Conservation (phyloP, 2,113 vertebrate genomes). For the Lonchura striata region DNA sequence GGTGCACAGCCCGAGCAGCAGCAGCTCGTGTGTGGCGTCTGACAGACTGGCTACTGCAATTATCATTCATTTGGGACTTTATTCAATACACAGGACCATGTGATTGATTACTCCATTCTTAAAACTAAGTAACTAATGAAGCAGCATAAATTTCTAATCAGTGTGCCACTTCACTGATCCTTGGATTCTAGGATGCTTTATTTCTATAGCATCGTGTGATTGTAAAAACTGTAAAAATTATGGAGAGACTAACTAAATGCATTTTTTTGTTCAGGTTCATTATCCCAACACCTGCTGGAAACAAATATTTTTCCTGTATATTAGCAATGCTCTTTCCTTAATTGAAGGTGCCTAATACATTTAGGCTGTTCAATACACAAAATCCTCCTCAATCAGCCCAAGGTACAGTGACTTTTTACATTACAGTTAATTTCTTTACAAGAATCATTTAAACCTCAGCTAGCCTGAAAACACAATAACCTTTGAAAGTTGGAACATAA, state of each 20-base stretch:
- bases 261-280: background rate
- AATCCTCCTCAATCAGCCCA: background rate
- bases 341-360: background rate
- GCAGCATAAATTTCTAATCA: background rate
- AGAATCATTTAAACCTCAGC: background rate
- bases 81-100: background rate
- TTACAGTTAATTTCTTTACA: background rate
- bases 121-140: constrained; percentile 1
- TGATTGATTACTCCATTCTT: constrained; percentile 18
- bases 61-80: background rate
- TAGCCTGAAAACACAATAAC: background rate
- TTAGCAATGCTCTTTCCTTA: background rate
- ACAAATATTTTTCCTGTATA: background rate
- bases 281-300: background rate
- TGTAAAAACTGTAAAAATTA: background rate
- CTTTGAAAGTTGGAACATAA: background rate
- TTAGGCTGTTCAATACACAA: background rate
- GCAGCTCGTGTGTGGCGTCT: background rate
- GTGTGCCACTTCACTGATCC: background rate
- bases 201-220: background rate
- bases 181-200: background rate
- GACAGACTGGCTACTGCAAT: constrained; percentile 23
- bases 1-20: background rate
- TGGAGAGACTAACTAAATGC: background rate
- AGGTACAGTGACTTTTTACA: background rate